phyloP scores from a whole-genome alignment of 2,113 vertebrate species.

The Microcebus ravelobensis region DNA sequence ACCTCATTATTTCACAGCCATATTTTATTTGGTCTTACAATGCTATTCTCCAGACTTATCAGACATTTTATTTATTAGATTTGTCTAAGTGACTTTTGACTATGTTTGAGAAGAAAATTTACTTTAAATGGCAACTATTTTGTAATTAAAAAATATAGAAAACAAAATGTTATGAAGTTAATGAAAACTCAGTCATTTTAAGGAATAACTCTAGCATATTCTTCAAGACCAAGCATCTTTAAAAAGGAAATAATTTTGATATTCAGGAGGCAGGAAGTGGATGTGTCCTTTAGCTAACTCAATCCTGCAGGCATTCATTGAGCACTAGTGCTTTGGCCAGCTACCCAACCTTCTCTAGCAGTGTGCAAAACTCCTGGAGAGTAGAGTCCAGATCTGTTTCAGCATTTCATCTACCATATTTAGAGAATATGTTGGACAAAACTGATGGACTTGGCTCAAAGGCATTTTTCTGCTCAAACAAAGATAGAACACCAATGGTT shows the following conservation, averaged over 20 bases:
- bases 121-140: neutral
- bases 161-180: neutral
- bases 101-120: slow-evolving; percentile 20
- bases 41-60: neutral
- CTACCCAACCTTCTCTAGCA: neutral
- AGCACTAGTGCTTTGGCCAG: neutral
- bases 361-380: neutral
- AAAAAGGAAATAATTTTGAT: neutral
- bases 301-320: neutral
- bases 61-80: slow-evolving; percentile 2
- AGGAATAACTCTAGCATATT: neutral
- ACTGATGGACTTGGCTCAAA: neutral
- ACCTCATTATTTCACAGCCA: neutral
- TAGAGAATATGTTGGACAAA: neutral
- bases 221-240: neutral
- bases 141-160: neutral
- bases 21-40: slow-evolving; percentile 6
- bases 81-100: neutral
- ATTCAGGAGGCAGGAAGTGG: neutral
- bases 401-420: neutral
- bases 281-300: neutral
- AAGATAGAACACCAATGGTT: neutral
- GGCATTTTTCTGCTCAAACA: neutral
- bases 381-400: neutral
- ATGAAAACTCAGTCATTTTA: neutral